Base-by-base conservation (phyloP, 2,888 invertebrate species). In the Mythimna vitellina region DNA sequence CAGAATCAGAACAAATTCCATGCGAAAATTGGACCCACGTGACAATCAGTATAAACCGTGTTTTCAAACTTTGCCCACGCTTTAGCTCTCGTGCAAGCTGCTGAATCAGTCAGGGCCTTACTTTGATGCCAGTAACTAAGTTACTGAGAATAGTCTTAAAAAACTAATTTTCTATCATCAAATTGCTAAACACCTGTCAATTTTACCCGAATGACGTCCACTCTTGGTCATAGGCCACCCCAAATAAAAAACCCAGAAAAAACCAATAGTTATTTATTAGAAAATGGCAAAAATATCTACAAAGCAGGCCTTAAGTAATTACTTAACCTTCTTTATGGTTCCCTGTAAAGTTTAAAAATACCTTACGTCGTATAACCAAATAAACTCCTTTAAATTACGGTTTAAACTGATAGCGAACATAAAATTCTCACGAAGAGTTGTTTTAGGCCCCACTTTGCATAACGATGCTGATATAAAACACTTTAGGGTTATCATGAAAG, bases 381-480 rank as follows among this genome's bases (percentile, higher is more conserved):
- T 83, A 80, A 76, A 79, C 80, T 73, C 66, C 67, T 74, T 82
- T 73, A 80, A 81, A 88, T 89, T 88, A 88, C 88, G 88, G 87
- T 84, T 86, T 81, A 84, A 86, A 87, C 90, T 89, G 93, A 94
- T 93, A 94, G 89, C 90, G 89, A 85, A 69, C 76, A 71, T 85
- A 93, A 93, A 91, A 93, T 90, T 90, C 89, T 87, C 88, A 76
- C 89, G 87, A 87, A 88, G 90, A 93, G 93, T 94, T 94, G 93
- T 92, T 94, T 93, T 93, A 93, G 93, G 92, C 86, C 89, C 90
- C 89, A 88, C 85, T 94, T 94, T 93, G 92, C 94, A 94, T 93
- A 94, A 93, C 92, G 91, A 91, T 89, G 88, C 86, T 87, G 86
- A 86, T 87, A 90, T 90, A 92, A 90, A 90, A 88, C 87, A 86